Evolutionary conservation across 2,888 invertebrate genomes (phyloP).

Genomic region (Hetaerina titia): DNA sequence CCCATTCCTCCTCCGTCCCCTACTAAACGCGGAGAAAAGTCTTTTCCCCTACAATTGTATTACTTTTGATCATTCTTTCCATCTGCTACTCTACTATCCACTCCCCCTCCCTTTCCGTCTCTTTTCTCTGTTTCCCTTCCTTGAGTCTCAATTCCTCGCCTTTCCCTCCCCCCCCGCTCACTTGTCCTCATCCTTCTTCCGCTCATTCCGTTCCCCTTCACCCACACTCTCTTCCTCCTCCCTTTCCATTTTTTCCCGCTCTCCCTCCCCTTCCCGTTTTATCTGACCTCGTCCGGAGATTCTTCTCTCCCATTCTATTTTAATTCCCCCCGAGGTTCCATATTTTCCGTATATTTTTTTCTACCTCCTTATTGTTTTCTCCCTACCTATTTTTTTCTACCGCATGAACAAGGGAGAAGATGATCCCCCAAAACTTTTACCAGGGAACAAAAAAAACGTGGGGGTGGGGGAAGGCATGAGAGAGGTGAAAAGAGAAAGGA

Average conservation of each 20-base stretch:
- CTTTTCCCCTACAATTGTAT: constrained; percentile 53
- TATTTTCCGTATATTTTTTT: constrained; percentile 5
- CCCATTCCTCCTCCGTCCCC: not conserved
- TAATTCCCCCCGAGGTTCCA: constrained; percentile 12
- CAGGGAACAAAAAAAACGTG: not conserved
- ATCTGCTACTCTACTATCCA: not conserved
- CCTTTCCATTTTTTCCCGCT: not conserved
- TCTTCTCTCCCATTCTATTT: not conserved
- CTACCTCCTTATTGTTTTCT: constrained; percentile 28
- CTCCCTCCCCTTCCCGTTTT: not conserved
- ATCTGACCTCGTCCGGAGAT: not conserved
- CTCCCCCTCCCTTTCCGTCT: not conserved
- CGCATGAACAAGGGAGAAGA: not conserved
- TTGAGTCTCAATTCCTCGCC: not conserved
- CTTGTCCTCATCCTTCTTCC: not conserved
- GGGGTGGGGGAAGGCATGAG: not conserved
- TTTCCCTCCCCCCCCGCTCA: not conserved
- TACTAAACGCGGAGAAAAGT: not conserved
- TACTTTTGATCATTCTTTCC: constrained; percentile 52
- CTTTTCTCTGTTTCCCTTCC: not conserved
- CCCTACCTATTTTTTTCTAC: not conserved
- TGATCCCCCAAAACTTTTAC: not conserved
- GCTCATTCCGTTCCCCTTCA: not conserved
- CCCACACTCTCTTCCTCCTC: not conserved
- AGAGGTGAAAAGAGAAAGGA: not conserved